Percentiles rank a stretch among this genome's conserved stretches.
phyloP scores from a whole-genome alignment of 1,140 invertebrate genomes.

The Lordiphosa mommai region DNA sequence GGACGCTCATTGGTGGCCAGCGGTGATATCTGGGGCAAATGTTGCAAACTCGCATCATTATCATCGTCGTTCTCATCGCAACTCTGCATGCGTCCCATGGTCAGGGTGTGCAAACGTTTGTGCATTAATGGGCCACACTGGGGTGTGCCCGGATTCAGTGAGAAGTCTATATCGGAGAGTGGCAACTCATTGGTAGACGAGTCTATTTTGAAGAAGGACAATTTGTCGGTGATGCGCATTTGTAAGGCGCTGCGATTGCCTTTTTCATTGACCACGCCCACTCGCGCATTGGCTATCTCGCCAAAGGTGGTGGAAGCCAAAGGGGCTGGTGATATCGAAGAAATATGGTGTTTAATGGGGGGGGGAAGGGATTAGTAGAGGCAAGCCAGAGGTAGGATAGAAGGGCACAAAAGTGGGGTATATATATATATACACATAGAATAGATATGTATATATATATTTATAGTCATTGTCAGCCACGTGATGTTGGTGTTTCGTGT shows the following conservation, averaged over 20 bases:
- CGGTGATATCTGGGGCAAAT: conserved; percentile 63
- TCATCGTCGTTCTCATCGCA: conserved; percentile 53
- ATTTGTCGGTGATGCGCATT: conserved; percentile 66
- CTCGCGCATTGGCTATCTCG: conserved; percentile 46
- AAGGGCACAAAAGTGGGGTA: too few species aligned
- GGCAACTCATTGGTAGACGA: conserved; percentile 83
- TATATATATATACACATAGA: too few species aligned
- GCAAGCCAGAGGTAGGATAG: not conserved
- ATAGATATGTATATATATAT: conserved; percentile 1
- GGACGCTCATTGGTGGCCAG: conserved; percentile 81
- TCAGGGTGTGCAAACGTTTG: conserved; percentile 53
- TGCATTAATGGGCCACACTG: conserved; percentile 23
- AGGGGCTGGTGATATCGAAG: not conserved
- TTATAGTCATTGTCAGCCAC: conserved; percentile 20
- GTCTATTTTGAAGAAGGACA: conserved; percentile 75
- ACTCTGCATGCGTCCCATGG: conserved; percentile 68
- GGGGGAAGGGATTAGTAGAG: conserved; percentile 16
- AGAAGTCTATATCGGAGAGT: conserved; percentile 81
- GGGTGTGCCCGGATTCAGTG: conserved; percentile 59
- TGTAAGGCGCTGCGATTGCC: conserved; percentile 42
- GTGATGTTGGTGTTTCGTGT: conserved; percentile 11
- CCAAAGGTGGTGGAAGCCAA: conserved; percentile 21
- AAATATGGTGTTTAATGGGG: not conserved
- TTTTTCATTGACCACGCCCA: conserved; percentile 23
- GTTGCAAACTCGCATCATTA: conserved; percentile 9